A percentile compares a stretch with the other conserved stretches of the same genome.
phyloP scores from a whole-genome alignment of 1,140 invertebrate genomes.

The Hormaphis cornu region DNA sequence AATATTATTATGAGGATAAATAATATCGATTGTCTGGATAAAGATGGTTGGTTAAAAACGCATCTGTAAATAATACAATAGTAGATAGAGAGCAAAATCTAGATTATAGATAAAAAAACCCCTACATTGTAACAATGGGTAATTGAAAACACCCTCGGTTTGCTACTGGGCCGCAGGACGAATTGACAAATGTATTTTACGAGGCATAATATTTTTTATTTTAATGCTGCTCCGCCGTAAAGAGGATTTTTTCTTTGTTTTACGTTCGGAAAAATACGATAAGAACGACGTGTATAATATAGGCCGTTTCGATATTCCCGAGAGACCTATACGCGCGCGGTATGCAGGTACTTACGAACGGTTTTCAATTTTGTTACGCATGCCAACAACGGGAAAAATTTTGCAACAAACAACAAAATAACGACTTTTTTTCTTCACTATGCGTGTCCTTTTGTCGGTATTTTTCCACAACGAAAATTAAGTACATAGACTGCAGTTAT shows the following conservation, averaged over 20 bases:
- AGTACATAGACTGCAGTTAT: too few species aligned
- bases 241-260: neutral
- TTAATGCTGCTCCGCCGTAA: neutral
- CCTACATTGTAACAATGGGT: too few species aligned
- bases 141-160: neutral
- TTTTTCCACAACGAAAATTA: too few species aligned
- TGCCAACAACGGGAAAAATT: neutral
- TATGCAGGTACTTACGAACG: neutral
- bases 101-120: neutral
- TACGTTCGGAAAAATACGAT: neutral
- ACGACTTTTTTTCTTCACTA: neutral
- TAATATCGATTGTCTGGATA: too few species aligned
- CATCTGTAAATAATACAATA: neutral
- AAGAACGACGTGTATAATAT: neutral
- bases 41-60: neutral
- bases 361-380: neutral
- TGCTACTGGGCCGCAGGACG: neutral
- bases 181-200: neutral
- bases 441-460: too few species aligned
- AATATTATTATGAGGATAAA: too few species aligned
- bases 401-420: neutral
- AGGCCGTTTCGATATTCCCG: neutral
- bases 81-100: neutral
- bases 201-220: conserved; percentile 4
- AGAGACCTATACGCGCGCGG: neutral